Evolutionary conservation across 2,888 invertebrate genomes (phyloP), one percentile per base, ranked within the genome.

Genomic region (Brachynemurus nebulosus): DNA sequence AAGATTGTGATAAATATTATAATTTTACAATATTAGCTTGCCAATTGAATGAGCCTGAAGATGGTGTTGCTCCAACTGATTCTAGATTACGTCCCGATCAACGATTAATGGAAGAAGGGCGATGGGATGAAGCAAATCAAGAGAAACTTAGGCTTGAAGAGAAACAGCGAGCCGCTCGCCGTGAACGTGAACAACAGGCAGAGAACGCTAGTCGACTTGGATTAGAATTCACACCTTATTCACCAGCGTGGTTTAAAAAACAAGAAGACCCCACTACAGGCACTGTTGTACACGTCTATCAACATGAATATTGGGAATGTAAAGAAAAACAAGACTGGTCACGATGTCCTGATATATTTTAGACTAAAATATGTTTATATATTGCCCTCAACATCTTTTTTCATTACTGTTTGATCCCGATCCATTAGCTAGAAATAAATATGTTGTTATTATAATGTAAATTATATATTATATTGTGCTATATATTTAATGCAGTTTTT

Each of bases 21-120:
- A 83, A 86, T 68, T 97, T 97, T 68, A 96, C 96, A 38, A 70
- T 84, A 61, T 72, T 99, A 56, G 95, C 98, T 44, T 85, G 93
- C 60, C 95, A 98, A 67, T 70, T 99, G 55, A 98, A 99, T 67
- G 97, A 99, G 68, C 73, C 74, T 37, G 98, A 98, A 66, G 78
- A 80, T 4, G 85, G 79, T 48, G 81, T 97, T 20, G 93, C 95
- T 41, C 96, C 96, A 8, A 95, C 97, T 0, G 98, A 99, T 71
- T 83, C 88, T 42, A 77, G 96, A 23, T 66, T 74, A 42, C 74
- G 98, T 45, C 97, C 97, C 46, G 98, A 98, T 74, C 98, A 98
- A 69, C 77, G 97, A 42, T 74, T 93, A 54, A 98, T 99, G 97
- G 96, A 97, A 66, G 76, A 86, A 49, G 93, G 92, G 3, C 70